Evolutionary conservation across 2,888 invertebrate genomes (phyloP), one percentile per base, ranked within the genome.

Genomic region (Cyclophora albipunctata): DNA sequence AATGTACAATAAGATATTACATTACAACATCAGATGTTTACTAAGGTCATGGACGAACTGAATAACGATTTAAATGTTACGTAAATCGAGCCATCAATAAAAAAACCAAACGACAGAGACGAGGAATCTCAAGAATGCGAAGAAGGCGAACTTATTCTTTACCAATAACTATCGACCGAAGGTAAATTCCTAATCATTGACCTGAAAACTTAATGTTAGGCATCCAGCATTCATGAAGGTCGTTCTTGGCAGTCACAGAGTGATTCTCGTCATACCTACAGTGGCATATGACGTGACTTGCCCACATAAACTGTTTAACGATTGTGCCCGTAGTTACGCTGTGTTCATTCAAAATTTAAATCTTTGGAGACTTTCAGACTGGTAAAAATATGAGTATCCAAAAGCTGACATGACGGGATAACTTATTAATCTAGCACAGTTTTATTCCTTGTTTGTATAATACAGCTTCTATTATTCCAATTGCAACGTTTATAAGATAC

Each of bases 291-390:
- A 73, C 78, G 80, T 79, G 80, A 75, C 67, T 57, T 53, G 70
- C 47, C 60, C 67, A 62, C 65, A 59, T 65, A 70, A 75, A 69
- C 62, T 47, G 58, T 51, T 67, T 67, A 59, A 66, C 60, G 66
- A 69, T 57, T 54, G 54, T 51, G 54, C 54, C 53, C 51, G 61
- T 51, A 55, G 60, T 45, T 46, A 42, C 51, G 48, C 50, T 52
- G 53, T 51, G 51, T 61, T 71, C 74, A 69, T 73, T 74, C 69
- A 70, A 70, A 71, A 75, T 74, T 70, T 63, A 72, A 63, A 66
- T 63, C 64, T 59, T 57, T 54, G 20, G 20, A 20, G 20, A 20
- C 20, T 20, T 20, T 20, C 20, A 20, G 20, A 20, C 37, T n/a
- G 40, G 40, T 3, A 40, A 3, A 40, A 40, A 40, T 40, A 40